Evolutionary conservation across 2,888 invertebrate species (phyloP), one percentile per base, ranked within the genome.

Genomic region (Ophion obscuratus): DNA sequence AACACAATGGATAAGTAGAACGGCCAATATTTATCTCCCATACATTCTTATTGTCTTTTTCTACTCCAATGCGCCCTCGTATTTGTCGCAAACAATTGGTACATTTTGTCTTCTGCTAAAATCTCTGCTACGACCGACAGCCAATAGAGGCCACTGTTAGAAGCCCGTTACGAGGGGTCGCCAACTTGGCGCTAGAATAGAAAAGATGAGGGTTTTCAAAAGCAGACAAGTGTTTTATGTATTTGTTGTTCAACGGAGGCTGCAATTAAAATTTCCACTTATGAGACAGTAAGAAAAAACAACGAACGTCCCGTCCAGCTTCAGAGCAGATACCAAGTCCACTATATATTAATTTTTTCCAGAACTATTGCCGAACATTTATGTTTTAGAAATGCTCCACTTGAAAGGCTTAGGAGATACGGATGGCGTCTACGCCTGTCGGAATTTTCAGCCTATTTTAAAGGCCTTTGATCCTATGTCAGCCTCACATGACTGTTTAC

Each of bases 1-100:
- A 71, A 59, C 27, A 36, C 59, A 57, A 31, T 71, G 57, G 36
- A 53, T 70, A 70, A 24, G 27, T 17, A 27, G 27, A 17, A 70
- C 10, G 10, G 20, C 53, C 7, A 47, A 70, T 70, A 27, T 70
- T 27, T 17, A 27, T 53, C 24, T 24, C 20, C n/a, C 27, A 70
- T 27, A 70, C 14, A n/a, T 47, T 14, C 7, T 27, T 5, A 53
- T 27, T 3, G 53, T 27, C 9, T 10, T 6, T 10, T 14, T 27
- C 1, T 9, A 27, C 17, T 17, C 4, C 24, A 47, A 27, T 27
- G 9, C 27, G 24, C 7, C 24, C 2, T 70, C 53, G 9, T 20
- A 10, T 47, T 47, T n/a, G 53, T 47, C 17, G 14, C 14, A 53
- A 70, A 17, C 14, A 27, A 70, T 53, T 7, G 27, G 14, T 20